phyloP scores from a whole-genome alignment of 2,113 vertebrate species.

The Abramis brama region DNA sequence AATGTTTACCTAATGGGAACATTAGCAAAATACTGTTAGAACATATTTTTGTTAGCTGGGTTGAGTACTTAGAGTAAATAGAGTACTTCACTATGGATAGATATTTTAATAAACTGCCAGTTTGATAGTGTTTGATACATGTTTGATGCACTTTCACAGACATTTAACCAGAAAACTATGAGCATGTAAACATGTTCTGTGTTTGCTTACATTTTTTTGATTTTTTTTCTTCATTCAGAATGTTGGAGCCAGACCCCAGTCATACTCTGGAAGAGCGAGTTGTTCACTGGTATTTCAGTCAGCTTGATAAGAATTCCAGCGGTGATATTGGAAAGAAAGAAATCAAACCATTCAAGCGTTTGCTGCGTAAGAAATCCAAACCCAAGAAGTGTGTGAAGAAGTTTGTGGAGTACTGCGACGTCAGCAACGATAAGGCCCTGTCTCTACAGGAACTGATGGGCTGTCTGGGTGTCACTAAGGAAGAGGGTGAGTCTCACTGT shows the following conservation, averaged over 20 bases:
- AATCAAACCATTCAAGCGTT: slow-evolving; percentile 94
- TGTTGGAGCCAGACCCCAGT: slow-evolving; percentile 92
- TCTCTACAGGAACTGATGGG: slow-evolving; percentile 93
- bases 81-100: not conserved
- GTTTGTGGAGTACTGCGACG: slow-evolving; percentile 96
- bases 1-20: too few species aligned
- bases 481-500: slow-evolving; percentile 77
- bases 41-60: too few species aligned
- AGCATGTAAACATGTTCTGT: not conserved
- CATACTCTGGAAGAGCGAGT: slow-evolving; percentile 96
- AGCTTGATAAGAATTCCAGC: slow-evolving; percentile 91
- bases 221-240: slow-evolving; percentile 72
- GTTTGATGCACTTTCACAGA: not conserved
- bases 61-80: too few species aligned
- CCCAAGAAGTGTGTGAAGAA: slow-evolving; percentile 97
- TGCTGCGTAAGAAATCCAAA: slow-evolving; percentile 95
- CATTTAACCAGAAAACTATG: not conserved
- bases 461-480: slow-evolving; percentile 89
- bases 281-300: slow-evolving; percentile 96
- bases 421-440: slow-evolving; percentile 89
- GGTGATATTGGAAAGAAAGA: slow-evolving; percentile 97
- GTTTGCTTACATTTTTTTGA: not conserved
- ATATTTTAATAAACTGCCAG: not conserved
- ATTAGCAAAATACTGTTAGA: too few species aligned
- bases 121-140: too few species aligned